These are phyloP conservation scores for Crossocerus cetratus DNA, from an alignment of 2,888 invertebrate genomes.

Conservation along the genomic window DNA sequence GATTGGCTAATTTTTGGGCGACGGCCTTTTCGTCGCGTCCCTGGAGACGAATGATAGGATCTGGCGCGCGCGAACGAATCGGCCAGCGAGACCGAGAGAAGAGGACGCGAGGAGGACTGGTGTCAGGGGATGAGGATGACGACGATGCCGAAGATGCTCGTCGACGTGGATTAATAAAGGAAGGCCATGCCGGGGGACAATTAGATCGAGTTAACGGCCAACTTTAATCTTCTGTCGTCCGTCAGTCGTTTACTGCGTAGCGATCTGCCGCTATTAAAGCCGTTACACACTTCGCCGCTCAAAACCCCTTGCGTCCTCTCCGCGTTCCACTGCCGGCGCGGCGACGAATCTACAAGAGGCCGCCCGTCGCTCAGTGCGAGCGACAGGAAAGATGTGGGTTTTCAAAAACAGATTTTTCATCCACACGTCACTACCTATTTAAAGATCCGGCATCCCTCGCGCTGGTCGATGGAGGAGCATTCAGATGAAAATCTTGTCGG, in stretches of 20 bases:
- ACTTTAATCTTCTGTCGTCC: conserved; percentile 76
- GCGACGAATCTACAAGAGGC: conserved; percentile 21
- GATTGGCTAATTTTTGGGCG: conserved; percentile 31
- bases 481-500: conserved; percentile 1
- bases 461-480: conserved; percentile 5
- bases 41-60: no score
- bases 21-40: background rate
- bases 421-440: conserved; percentile 41
- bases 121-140: conserved; percentile 52
- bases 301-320: conserved; percentile 58
- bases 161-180: conserved; percentile 72
- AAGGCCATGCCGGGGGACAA: conserved; percentile 73
- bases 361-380: conserved; percentile 31
- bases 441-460: conserved; percentile 14
- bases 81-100: background rate
- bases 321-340: conserved; percentile 36
- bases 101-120: no score
- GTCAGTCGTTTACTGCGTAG: conserved; percentile 76
- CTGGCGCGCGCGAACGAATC: no score
- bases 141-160: conserved; percentile 59
- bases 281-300: conserved; percentile 69
- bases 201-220: conserved; percentile 77
- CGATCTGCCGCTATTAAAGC: conserved; percentile 75
- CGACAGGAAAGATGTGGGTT: conserved; percentile 54
- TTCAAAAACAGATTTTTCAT: conserved; percentile 58